phyloP scores from a whole-genome alignment of 1,140 invertebrate species.

The Bombus consobrinus region DNA sequence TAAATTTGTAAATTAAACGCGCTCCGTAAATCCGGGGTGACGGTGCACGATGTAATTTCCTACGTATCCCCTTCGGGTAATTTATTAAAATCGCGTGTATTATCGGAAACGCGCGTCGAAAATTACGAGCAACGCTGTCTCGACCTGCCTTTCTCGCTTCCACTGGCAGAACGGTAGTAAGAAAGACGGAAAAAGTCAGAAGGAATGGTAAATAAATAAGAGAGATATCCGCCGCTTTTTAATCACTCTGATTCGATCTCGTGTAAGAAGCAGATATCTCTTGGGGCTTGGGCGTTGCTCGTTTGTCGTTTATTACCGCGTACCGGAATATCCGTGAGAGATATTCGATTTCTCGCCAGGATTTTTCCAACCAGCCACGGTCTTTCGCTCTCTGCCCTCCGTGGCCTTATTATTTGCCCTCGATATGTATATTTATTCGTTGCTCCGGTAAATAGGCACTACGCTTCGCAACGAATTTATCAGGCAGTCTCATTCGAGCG shows the following conservation, averaged over 20 bases:
- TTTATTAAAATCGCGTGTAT: slow-evolving; percentile 44
- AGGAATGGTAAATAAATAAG: neutral
- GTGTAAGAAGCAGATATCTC: neutral
- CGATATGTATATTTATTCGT: neutral
- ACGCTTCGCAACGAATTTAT: slow-evolving; percentile 7
- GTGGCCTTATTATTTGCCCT: neutral
- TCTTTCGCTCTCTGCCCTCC: neutral
- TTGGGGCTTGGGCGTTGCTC: neutral
- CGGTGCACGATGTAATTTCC: slow-evolving; percentile 20
- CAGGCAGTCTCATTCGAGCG: neutral
- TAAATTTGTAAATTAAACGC: slow-evolving; percentile 48
- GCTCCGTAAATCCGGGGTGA: slow-evolving; percentile 10
- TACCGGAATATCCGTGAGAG: neutral
- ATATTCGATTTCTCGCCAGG: neutral
- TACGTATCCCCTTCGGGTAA: slow-evolving; percentile 20
- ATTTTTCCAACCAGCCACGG: neutral
- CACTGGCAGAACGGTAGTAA: too few relatives aligned
- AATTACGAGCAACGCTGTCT: neutral
- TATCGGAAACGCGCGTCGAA: slow-evolving; percentile 1
- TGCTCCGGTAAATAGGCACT: neutral
- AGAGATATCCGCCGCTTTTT: slow-evolving; percentile 1
- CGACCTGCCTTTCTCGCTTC: neutral
- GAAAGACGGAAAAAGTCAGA: too few relatives aligned
- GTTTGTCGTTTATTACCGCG: neutral
- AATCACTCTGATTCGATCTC: slow-evolving; percentile 20